Evolutionary conservation across 2,113 vertebrate genomes (phyloP), one percentile per base, ranked within the genome.

Genomic region (Planiliza haematocheilus): DNA sequence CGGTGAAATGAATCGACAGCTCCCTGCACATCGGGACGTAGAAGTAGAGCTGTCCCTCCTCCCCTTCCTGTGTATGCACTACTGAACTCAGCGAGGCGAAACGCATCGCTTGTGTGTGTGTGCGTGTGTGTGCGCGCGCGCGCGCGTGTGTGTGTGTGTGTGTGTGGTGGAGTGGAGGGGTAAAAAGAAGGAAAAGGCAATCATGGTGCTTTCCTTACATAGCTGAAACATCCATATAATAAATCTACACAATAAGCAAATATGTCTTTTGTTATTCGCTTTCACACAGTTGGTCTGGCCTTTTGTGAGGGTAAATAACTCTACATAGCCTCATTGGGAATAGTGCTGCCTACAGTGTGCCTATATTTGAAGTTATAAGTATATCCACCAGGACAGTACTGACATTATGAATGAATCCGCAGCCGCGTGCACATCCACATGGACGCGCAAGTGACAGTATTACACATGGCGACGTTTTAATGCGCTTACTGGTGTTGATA

Each of bases 11-110:
- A 85, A 74, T 49, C 59, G 30, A 86, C 79, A 49, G 81, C 82
- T 87, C 72, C 58, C 52, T 43, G 68, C 51, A 55, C 70, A 61
- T 45, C 66, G 60, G 70, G 55, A 52, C 34, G 64, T 55, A 64
- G 61, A 74, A 63, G 57, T 81, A 63, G 72, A 77, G 46, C 70
- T 12, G 70, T 56, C 61, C 73, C 65, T 58, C 82, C 70, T 75
- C 77, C 71, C 63, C 79, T 64, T 78, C 77, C 78, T 83, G 49
- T 52, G 49, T 52, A 56, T 65, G 75, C 70, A 56, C 34, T 62
- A 89, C 92, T 89, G 85, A 81, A 62, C 30, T 4, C 85, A 52
- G 65, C 84, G 81, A 86, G 78, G 86, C 82, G 79, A 61, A 75
- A 56, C 50, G 69, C 78, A 55, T 56, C 52, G 76, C 72, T 84